Evolutionary conservation across 2,113 vertebrate species (phyloP), one percentile per base, ranked within the genome.

Genomic region (Haemorhous mexicanus): DNA sequence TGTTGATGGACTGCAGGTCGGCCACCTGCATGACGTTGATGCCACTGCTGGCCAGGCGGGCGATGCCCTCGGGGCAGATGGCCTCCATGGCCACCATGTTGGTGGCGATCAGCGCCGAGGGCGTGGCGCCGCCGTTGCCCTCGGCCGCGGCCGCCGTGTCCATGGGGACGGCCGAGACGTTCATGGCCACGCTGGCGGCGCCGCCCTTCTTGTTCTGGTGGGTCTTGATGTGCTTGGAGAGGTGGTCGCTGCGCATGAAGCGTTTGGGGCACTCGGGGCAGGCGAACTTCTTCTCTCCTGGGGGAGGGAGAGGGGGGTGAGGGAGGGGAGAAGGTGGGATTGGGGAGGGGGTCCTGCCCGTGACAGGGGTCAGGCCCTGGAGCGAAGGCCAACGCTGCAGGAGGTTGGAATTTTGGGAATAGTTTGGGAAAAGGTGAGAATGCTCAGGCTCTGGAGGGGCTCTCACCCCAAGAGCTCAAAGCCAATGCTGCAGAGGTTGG

Each of bases 201-300:
- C 93, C 94, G 66, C 95, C 97, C 77, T 99, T 99, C 98, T 99
- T 99, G 97, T 99, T 99, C 90, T 97, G 95, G 97, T 99, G 99
- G 81, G 99, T 99, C 96, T 99, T 99, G 98, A 99, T 99, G 2
- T 99, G 99, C 97, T 99, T 99, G 72, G 98, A 99, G 97, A 99
- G 98, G 94, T 99, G 99, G 97, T 99, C 99, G 23, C 99, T 99
- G 95, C 99, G 98, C 99, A 99, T 99, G 97, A 99, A 99, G 92
- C 99, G 99, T 94, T 99, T 99, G 2, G 99, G 99, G 92, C 99
- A 99, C 89, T 99, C 98, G 0, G 98, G 83, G 68, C 99, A 99
- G 13, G 96, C 95, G 95, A 99, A 99, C 53, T 98, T 99, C 97
- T 99, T 99, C 96, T 99, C 99, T 56, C 99, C 99, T 99, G 91